phyloP scores from a whole-genome alignment of 2,888 invertebrate genomes.

The Elmis aenea region DNA sequence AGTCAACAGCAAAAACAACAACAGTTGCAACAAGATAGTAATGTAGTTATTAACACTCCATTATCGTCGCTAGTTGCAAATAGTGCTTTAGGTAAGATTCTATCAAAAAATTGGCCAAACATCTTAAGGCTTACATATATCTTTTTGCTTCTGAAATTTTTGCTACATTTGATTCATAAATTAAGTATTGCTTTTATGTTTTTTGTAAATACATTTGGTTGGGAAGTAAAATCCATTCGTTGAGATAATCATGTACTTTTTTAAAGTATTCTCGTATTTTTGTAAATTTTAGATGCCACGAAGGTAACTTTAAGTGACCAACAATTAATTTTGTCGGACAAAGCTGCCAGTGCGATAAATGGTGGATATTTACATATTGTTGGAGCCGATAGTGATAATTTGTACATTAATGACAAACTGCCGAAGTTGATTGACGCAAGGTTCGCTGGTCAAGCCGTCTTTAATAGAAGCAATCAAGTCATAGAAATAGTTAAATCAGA shows the following conservation, averaged over 20 bases:
- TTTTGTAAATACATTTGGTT: too few species aligned
- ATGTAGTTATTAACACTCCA: slow-evolving; percentile 29
- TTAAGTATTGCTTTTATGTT: too few species aligned
- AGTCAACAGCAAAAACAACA: slow-evolving; percentile 58
- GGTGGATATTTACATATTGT: slow-evolving; percentile 41
- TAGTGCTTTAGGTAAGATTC: slow-evolving; percentile 15
- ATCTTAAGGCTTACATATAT: too few species aligned
- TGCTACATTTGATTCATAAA: too few species aligned
- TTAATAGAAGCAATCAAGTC: slow-evolving; percentile 7
- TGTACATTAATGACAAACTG: slow-evolving; percentile 27
- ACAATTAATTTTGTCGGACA: slow-evolving; percentile 38
- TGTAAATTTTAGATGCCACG: slow-evolving; percentile 24
- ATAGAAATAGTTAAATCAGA: slow-evolving; percentile 31
- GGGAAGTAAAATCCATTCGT: too few species aligned
- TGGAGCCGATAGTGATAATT: slow-evolving; percentile 35
- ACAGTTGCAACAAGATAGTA: slow-evolving; percentile 41
- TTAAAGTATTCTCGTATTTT: too few species aligned
- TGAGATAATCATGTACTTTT: too few species aligned
- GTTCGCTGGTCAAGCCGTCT: slow-evolving; percentile 2
- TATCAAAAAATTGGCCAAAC: too few species aligned
- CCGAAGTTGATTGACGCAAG: slow-evolving; percentile 16
- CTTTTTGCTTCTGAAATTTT: too few species aligned
- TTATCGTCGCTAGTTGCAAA: slow-evolving; percentile 27
- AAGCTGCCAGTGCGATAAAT: slow-evolving; percentile 26
- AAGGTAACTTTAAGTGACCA: slow-evolving; percentile 33